Conservation (phyloP, 2,113 vertebrate genomes). For the Halichoeres trimaculatus region DNA sequence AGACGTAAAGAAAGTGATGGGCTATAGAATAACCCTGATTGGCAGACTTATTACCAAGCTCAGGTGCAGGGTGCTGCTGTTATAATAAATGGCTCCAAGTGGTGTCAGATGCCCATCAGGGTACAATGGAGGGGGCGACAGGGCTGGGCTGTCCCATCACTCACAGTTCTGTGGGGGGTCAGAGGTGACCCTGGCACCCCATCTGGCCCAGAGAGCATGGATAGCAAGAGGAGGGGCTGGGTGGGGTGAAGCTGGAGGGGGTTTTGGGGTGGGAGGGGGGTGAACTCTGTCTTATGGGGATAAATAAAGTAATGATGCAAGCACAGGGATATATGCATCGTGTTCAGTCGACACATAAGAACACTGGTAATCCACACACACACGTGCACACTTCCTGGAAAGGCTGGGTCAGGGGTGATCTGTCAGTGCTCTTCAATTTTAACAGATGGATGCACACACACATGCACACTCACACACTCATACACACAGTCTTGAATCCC, state of each 20-base stretch:
- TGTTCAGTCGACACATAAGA: slow-evolving; percentile 25
- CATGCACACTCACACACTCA: slow-evolving; percentile 4
- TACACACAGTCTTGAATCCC: slow-evolving; percentile 36
- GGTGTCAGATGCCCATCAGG: slow-evolving; percentile 80
- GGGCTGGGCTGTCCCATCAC: slow-evolving; percentile 72
- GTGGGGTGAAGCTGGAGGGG: slow-evolving; percentile 2
- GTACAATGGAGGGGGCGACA: slow-evolving; percentile 71
- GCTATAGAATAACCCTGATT: slow-evolving; percentile 64
- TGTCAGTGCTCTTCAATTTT: slow-evolving; percentile 68
- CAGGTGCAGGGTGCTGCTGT: slow-evolving; percentile 59
- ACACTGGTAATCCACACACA: slow-evolving; percentile 28
- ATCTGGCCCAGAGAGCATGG: slow-evolving; percentile 78
- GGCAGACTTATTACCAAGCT: slow-evolving; percentile 76
- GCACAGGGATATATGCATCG: slow-evolving; percentile 25
- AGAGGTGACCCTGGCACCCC: slow-evolving; percentile 83
- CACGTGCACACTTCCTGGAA: slow-evolving; percentile 19
- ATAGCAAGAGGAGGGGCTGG: slow-evolving; percentile 36
- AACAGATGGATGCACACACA: slow-evolving; percentile 67
- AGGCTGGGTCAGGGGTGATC: slow-evolving; percentile 65
- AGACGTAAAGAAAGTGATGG: slow-evolving; percentile 34
- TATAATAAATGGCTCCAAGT: slow-evolving; percentile 65
- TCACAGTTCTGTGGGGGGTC: slow-evolving; percentile 76
- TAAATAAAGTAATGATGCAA: slow-evolving; percentile 22
- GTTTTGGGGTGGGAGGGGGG: slow-evolving; percentile 7
- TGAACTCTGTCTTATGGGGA: slow-evolving; percentile 6